Evolutionary conservation across 2,888 invertebrate species (phyloP).

Genomic region (Trisateles emortualis): DNA sequence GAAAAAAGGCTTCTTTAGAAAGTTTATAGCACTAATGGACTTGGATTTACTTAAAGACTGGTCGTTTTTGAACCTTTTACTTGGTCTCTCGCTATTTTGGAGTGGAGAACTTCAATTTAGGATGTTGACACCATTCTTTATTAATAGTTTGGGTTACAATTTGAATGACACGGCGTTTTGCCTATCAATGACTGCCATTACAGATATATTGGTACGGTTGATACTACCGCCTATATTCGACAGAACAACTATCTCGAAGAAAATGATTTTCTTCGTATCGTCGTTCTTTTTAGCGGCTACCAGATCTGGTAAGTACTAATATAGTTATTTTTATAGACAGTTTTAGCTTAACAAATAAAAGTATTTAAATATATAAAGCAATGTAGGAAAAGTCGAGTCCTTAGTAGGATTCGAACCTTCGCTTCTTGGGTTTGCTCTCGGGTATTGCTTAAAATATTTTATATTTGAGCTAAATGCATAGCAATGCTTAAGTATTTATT

Average conservation of each 20-base stretch:
- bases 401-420: too few relatives aligned
- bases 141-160: conserved; percentile 87
- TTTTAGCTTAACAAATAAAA: too few relatives aligned
- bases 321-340: not conserved
- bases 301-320: conserved; percentile 88
- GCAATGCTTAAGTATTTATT: too few relatives aligned
- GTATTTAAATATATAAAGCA: too few relatives aligned
- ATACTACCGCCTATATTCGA: conserved; percentile 92
- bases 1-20: conserved; percentile 79
- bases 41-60: conserved; percentile 91
- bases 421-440: too few relatives aligned
- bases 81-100: conserved; percentile 91
- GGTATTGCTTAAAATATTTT: too few relatives aligned
- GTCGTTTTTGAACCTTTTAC: conserved; percentile 90
- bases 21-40: conserved; percentile 90
- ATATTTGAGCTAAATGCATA: too few relatives aligned
- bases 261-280: conserved; percentile 90
- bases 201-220: conserved; percentile 91
- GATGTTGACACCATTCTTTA: conserved; percentile 91
- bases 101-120: conserved; percentile 92
- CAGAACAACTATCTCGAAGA: conserved; percentile 89
- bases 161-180: conserved; percentile 91
- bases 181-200: conserved; percentile 91
- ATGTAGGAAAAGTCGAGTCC: too few relatives aligned
- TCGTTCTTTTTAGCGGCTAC: conserved; percentile 90